A percentile compares a stretch with the other conserved stretches of the same genome.
These are phyloP conservation scores for Drosophila quinaria DNA, from an alignment of 2,888 invertebrate genomes.

Conservation along the genomic window DNA sequence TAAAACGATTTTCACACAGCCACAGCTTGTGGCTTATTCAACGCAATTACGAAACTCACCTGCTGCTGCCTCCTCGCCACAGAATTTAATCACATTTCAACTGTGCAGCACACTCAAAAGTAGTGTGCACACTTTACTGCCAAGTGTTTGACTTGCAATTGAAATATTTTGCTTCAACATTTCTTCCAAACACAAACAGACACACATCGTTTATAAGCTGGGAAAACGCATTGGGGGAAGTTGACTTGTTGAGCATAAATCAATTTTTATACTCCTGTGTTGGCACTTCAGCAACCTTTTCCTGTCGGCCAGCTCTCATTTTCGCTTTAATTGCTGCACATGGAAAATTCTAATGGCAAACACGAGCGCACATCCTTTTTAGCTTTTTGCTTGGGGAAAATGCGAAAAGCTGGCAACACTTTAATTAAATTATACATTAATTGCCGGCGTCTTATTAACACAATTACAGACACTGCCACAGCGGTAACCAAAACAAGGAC, in stretches of 20 bases:
- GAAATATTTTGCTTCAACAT: slow-evolving; percentile 46
- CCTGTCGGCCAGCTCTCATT: not conserved
- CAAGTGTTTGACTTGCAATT: slow-evolving; percentile 74
- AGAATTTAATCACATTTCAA: slow-evolving; percentile 53
- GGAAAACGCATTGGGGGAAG: not conserved
- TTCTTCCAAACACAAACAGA: slow-evolving; percentile 1
- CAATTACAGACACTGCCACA: slow-evolving; percentile 67
- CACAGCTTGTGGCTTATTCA: slow-evolving; percentile 27
- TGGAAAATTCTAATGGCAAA: slow-evolving; percentile 63
- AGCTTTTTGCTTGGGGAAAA: not conserved
- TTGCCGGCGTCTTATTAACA: slow-evolving; percentile 72
- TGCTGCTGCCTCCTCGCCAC: slow-evolving; percentile 12
- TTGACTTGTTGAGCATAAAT: slow-evolving; percentile 58
- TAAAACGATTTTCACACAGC: slow-evolving; percentile 15
- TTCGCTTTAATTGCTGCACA: slow-evolving; percentile 67
- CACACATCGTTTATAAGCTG: slow-evolving; percentile 9
- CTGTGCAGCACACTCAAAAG: slow-evolving; percentile 34
- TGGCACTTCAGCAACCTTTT: slow-evolving; percentile 28
- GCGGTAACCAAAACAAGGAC: slow-evolving; percentile 40
- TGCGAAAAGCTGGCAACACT: slow-evolving; percentile 35
- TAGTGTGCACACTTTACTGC: slow-evolving; percentile 49
- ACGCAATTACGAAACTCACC: slow-evolving; percentile 47
- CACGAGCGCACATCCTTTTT: slow-evolving; percentile 45
- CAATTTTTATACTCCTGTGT: slow-evolving; percentile 59
- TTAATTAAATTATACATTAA: slow-evolving; percentile 78